A percentile compares a stretch with the other conserved stretches of the same genome.
phyloP scores from a whole-genome alignment of 2,113 vertebrate genomes.

The Oryzias celebensis region DNA sequence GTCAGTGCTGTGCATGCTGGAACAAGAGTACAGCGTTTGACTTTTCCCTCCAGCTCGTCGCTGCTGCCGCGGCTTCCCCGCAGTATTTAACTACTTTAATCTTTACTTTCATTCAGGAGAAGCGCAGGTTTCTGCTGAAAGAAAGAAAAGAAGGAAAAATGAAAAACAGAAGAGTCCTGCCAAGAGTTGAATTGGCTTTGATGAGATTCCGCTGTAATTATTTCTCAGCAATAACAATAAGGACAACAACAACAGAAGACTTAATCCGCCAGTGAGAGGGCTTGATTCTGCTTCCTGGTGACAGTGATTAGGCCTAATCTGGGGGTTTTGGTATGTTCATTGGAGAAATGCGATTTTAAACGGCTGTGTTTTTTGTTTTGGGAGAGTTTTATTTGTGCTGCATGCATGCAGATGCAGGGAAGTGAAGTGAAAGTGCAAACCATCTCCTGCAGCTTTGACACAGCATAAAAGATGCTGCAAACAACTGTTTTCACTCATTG shows the following conservation, averaged over 20 bases:
- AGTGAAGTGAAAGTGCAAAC: constrained; percentile 35
- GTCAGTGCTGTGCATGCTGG: constrained; percentile 70
- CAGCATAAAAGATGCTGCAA: background rate
- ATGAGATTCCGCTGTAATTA: constrained; percentile 81
- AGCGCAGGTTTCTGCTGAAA: constrained; percentile 60
- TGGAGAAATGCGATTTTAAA: constrained; percentile 74
- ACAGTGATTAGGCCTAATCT: constrained; percentile 81
- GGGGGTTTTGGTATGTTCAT: constrained; percentile 73
- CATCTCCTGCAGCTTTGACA: constrained; percentile 26
- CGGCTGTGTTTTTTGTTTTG: constrained; percentile 58
- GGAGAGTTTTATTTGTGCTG: constrained; percentile 48
- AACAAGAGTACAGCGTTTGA: constrained; percentile 58
- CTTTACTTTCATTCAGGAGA: constrained; percentile 58
- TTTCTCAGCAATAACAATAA: constrained; percentile 80
- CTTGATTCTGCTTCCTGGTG: constrained; percentile 76
- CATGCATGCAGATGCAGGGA: constrained; percentile 22
- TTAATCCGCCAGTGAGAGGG: constrained; percentile 82
- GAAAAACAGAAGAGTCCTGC: constrained; percentile 58
- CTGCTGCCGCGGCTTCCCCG: constrained; percentile 39
- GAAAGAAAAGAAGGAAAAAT: constrained; percentile 6
- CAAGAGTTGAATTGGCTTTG: constrained; percentile 80
- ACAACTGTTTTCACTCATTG: background rate
- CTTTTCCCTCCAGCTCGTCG: constrained; percentile 19
- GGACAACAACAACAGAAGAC: constrained; percentile 77
- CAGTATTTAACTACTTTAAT: constrained; percentile 58